Evolutionary conservation across 2,888 invertebrate genomes (phyloP), one percentile per base, ranked within the genome.

Genomic region (Silvanus unidentatus): DNA sequence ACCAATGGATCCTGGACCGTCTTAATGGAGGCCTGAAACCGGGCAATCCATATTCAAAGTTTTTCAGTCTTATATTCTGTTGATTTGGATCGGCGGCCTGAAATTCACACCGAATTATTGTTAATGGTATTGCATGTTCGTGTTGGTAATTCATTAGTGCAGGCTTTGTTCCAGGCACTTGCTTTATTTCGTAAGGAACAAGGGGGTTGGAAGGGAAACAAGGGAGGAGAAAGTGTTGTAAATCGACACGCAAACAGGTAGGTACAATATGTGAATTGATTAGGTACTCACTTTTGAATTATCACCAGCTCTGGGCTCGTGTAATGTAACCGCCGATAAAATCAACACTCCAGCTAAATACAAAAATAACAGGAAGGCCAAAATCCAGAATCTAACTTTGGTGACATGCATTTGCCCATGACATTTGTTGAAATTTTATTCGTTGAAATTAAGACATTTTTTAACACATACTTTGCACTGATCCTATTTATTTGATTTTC

Each of bases 1-100:
- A 80, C 80, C 81, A 81, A 34, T 69, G 66, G 36, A 73, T 71
- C 44, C 65, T 63, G 1, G 66, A 65, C 12, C 68, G 59, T 14
- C 66, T 60, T 10, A 66, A 47, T 12, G 67, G 58, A 2, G 66
- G 64, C 22, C 65, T 48, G 16, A 68, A 59, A 4, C 62, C 65
- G 1, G 65, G 62, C 34, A 65, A 51, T 29, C 63, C 62, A 49
- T 65, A 66, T 35, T 68, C 68, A 29, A 63, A 59, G 38, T 51
- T 58, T 50, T 58, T 62, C 13, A 55, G 41, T 43, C 45, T 41
- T 12, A 52, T 42, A 14, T 43, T 27, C 35, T 52, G 53, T 10
- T 44, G 51, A 32, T 14, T 39, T 40, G 52, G 46, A 29, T 51
- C 53, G 16, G 51, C 36, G 16, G 40, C 36, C 54, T 54, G 15